phyloP scores from a whole-genome alignment of 1,140 invertebrate species.

The Vanessa tameamea region DNA sequence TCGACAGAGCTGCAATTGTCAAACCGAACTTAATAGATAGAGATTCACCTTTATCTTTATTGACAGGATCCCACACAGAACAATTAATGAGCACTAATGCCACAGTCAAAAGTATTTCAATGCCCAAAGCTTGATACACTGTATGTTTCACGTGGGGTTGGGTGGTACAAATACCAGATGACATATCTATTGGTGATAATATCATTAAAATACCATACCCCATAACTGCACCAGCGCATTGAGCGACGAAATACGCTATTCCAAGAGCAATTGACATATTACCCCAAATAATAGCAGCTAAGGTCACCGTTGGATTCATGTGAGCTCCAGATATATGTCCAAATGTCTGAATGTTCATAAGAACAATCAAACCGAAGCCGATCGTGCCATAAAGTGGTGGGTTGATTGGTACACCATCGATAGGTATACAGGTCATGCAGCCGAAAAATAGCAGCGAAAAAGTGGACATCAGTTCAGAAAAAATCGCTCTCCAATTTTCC shows the following conservation, averaged over 20 bases:
- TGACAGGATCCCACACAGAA: constrained; percentile 82
- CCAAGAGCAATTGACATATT: constrained; percentile 82
- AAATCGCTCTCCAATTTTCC: constrained; percentile 47
- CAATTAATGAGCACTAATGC: constrained; percentile 86
- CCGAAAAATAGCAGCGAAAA: constrained; percentile 59
- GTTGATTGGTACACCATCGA: constrained; percentile 41
- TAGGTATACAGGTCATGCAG: constrained; percentile 64
- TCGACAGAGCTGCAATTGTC: constrained; percentile 82
- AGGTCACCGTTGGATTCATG: constrained; percentile 89
- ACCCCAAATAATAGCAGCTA: constrained; percentile 83
- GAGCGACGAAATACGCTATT: constrained; percentile 85
- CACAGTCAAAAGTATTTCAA: constrained; percentile 83
- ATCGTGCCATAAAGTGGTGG: constrained; percentile 53
- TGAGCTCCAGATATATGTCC: constrained; percentile 87
- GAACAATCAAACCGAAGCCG: constrained; percentile 64
- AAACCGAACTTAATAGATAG: constrained; percentile 82
- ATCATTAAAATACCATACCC: constrained; percentile 86
- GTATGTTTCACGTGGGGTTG: constrained; percentile 76
- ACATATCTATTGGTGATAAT: constrained; percentile 75
- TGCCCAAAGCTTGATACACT: constrained; percentile 54
- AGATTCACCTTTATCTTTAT: constrained; percentile 77
- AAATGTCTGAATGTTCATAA: constrained; percentile 82
- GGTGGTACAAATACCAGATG: constrained; percentile 82
- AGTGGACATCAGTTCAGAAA: constrained; percentile 60
- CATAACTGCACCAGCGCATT: constrained; percentile 85